Base-by-base conservation (phyloP, 2,888 invertebrate species). In the Mimas tiliae region DNA sequence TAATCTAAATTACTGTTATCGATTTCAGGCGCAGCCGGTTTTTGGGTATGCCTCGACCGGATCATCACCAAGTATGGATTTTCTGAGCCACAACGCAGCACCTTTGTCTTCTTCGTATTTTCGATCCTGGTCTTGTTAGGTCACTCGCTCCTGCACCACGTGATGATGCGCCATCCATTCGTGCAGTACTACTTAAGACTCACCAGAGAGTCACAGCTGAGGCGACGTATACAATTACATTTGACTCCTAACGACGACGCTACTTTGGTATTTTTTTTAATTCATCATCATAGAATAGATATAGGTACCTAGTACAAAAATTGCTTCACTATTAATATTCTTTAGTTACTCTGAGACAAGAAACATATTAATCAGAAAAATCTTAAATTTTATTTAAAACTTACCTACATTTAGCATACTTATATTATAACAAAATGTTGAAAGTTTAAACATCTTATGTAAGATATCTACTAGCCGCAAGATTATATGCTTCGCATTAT, bases 241-340 rank as follows among this genome's bases (percentile, higher is more conserved):
- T 87, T 97, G 72, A 96, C 97, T 77, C 97, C 97, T 0, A 97
- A 97, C 68, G 98, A 98, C 90, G 98, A 98, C 86, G 96, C 96
- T 65, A 96, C 96, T 74, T 88, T 97, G 94, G 97, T 97, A n/a
- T n/a, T n/a, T n/a, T n/a, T n/a, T n/a, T n/a, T 27, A 27, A 27
- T 27, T 27, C 27, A n/a, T 27, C 27, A 1, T 27, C 27, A 27
- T 27, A 27, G 27, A 27, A 1, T 27, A 27, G 27, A 27, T 27
- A 27, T 27, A n/a, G n/a, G n/a, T n/a, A n/a, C n/a, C n/a, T n/a
- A n/a, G n/a, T n/a, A 27, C 27, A 3, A 27, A 27, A 1, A 4
- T 27, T 1, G 27, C 27, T 27, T 27, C 27, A 3, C 27, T 27
- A 27, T 3, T 27, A 27, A 27, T 27, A 27, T 27, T 27, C 27